These are phyloP conservation scores for Pangasianodon hypophthalmus DNA, from an alignment of 2,113 vertebrate species.

Conservation along the genomic window DNA sequence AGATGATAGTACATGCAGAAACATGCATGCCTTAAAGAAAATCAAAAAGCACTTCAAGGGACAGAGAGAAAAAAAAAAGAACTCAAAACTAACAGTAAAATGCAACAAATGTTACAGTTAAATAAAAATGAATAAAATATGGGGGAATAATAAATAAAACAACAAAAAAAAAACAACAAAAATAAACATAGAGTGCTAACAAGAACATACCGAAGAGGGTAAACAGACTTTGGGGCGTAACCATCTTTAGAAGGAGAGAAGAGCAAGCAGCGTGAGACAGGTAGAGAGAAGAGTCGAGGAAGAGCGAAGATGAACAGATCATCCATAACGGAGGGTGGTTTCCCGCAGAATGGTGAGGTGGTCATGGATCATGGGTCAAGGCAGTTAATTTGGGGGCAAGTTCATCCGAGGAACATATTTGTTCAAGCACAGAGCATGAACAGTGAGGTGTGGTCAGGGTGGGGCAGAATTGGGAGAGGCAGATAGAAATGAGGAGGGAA, in stretches of 20 bases:
- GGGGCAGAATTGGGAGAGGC: slow-evolving; percentile 71
- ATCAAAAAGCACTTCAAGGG: slow-evolving; percentile 74
- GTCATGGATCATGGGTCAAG: slow-evolving; percentile 98
- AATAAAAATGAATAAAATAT: slow-evolving; percentile 79
- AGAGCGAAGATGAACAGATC: slow-evolving; percentile 99
- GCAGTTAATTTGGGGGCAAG: slow-evolving; percentile 90
- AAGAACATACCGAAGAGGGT: slow-evolving; percentile 91
- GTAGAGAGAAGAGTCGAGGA: slow-evolving; percentile 99
- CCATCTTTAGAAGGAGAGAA: slow-evolving; percentile 82
- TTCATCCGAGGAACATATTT: slow-evolving; percentile 76
- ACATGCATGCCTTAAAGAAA: slow-evolving; percentile 87
- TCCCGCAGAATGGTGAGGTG: slow-evolving; percentile 99
- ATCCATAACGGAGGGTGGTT: slow-evolving; percentile 99
- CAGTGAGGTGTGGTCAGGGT: slow-evolving; percentile 55
- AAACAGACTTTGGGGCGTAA: slow-evolving; percentile 91
- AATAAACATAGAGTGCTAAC: slow-evolving; percentile 90
- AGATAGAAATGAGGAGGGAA: slow-evolving; percentile 77
- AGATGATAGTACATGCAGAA: slow-evolving; percentile 88
- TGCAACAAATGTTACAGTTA: slow-evolving; percentile 39
- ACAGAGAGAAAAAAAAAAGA: slow-evolving; percentile 67
- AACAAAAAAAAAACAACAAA: slow-evolving; percentile 59
- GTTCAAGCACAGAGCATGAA: slow-evolving; percentile 92
- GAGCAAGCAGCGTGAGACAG: slow-evolving; percentile 98
- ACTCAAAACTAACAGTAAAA: slow-evolving; percentile 53
- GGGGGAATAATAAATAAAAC: slow-evolving; percentile 78